Percentiles rank a stretch among this genome's conserved stretches.
Evolutionary conservation across 1,140 invertebrate species (phyloP).

Genomic region (Maconellicoccus hirsutus): DNA sequence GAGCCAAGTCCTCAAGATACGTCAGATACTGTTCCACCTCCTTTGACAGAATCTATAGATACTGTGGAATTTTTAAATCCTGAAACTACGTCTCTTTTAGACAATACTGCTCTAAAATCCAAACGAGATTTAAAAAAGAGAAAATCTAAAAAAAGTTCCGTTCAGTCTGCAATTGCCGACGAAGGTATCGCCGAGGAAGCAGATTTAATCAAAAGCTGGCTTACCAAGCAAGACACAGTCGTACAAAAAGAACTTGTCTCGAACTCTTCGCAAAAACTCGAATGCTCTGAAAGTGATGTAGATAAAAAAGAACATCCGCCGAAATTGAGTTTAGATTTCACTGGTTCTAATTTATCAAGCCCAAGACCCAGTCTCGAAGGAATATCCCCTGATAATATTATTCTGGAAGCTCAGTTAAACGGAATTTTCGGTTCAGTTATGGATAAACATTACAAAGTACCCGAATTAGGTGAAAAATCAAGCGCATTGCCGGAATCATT

Average conservation of each 20-base stretch:
- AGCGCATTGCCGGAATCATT: neutral
- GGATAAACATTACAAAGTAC: constrained; percentile 7
- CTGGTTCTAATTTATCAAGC: neutral
- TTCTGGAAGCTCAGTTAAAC: neutral
- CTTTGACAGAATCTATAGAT: neutral
- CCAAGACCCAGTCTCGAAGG: neutral
- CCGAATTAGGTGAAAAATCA: neutral
- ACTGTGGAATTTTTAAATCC: neutral
- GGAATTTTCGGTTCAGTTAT: constrained; percentile 11
- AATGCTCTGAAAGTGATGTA: neutral
- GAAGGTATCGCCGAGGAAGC: neutral
- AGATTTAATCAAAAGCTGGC: neutral
- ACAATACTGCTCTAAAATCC: neutral
- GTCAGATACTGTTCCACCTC: neutral
- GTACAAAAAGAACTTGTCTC: neutral
- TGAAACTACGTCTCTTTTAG: neutral
- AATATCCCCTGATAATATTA: neutral
- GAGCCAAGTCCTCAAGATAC: neutral
- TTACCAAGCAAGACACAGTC: neutral
- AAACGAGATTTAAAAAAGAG: constrained; percentile 11
- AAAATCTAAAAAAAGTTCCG: neutral
- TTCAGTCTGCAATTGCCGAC: neutral
- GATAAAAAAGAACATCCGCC: neutral
- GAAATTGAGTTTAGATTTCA: neutral
- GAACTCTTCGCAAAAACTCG: neutral